Evolutionary conservation across 2,113 vertebrate genomes (phyloP).

Genomic region (Aphelocoma coerulescens): DNA sequence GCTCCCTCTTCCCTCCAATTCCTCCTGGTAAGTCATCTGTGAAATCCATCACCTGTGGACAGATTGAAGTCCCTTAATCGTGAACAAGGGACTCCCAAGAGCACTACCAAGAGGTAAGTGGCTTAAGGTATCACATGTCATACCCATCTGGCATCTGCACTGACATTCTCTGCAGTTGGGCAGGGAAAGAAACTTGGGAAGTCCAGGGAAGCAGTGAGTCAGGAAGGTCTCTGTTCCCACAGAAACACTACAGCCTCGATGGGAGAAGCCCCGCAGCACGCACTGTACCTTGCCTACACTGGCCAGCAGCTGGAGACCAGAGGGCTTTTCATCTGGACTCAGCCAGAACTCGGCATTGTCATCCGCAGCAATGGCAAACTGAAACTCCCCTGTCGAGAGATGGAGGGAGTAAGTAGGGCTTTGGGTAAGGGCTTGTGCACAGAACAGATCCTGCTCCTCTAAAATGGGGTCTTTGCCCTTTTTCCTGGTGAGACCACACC

Average conservation of each 20-base stretch:
- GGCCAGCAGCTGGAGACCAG: slow-evolving; percentile 79
- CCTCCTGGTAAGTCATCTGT: neutral
- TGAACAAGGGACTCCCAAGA: neutral
- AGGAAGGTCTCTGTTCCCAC: neutral
- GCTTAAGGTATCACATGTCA: neutral
- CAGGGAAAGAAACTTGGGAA: neutral
- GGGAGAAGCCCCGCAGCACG: neutral
- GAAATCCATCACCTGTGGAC: neutral
- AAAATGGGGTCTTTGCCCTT: neutral
- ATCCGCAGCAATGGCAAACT: slow-evolving; percentile 89
- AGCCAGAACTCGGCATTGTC: slow-evolving; percentile 97
- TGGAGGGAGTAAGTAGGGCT: neutral
- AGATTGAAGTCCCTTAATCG: neutral
- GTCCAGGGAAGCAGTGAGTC: neutral
- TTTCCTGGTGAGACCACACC: neutral
- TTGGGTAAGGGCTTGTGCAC: neutral
- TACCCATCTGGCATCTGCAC: neutral
- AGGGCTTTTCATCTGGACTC: slow-evolving; percentile 81
- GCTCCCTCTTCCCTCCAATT: neutral
- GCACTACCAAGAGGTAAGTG: neutral
- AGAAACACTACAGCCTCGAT: neutral
- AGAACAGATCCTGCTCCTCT: neutral
- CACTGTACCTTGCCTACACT: slow-evolving; percentile 88
- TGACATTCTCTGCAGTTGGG: neutral
- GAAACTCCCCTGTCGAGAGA: slow-evolving; percentile 80